Evolutionary conservation across 92 coral and sea anemone species (phyloP).

Genomic region (Actinostola sp.): DNA sequence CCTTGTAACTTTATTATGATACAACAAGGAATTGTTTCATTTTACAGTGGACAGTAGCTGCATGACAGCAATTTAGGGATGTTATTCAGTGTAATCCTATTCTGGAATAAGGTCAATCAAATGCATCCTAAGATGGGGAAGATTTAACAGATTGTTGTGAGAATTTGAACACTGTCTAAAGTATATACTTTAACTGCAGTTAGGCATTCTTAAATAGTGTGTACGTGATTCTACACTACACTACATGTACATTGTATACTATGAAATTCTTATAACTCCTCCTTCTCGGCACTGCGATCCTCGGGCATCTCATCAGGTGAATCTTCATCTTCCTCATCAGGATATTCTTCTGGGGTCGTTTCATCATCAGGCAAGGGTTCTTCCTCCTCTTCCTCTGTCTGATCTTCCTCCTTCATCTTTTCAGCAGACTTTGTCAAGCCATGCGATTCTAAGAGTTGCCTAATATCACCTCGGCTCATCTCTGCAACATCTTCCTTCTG

Average conservation of each 20-base stretch:
- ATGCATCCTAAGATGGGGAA: too few species aligned
- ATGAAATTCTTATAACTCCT: conserved; percentile 18
- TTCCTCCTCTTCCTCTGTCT: conserved; percentile 68
- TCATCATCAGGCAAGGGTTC: conserved; percentile 49
- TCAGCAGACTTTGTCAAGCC: conserved; percentile 68
- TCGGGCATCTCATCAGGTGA: conserved; percentile 39
- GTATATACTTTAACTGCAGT: too few species aligned
- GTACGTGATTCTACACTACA: too few species aligned
- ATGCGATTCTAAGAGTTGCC: conserved; percentile 69
- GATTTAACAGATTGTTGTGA: too few species aligned
- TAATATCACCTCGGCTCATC: conserved; percentile 62
- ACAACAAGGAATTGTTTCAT: too few species aligned
- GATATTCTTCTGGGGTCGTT: conserved; percentile 40
- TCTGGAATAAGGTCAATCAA: too few species aligned
- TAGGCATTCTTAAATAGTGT: too few species aligned
- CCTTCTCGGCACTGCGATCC: conserved; percentile 34
- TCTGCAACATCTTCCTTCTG: conserved; percentile 62
- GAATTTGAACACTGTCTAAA: too few species aligned
- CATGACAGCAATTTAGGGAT: too few species aligned
- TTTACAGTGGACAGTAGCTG: too few species aligned
- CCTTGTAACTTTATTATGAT: too few species aligned
- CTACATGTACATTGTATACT: neutral
- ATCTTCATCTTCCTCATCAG: conserved; percentile 51
- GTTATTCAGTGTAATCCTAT: too few species aligned
- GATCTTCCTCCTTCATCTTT: conserved; percentile 66